Base-by-base conservation (phyloP, 1,140 invertebrate genomes). In the Drosophila ironensis region DNA sequence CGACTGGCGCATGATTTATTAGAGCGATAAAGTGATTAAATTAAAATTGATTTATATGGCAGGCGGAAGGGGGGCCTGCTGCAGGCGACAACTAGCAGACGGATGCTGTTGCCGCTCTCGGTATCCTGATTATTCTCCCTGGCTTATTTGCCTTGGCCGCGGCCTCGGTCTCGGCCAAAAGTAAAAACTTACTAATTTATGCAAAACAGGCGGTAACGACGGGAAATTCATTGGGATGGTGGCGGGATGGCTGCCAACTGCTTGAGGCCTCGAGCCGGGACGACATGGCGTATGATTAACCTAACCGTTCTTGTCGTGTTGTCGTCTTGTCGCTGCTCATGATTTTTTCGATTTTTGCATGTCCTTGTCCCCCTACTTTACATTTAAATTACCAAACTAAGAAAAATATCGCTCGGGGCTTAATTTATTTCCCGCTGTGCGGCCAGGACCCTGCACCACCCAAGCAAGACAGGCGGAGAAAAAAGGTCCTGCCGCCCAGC, bases 1-100 rank as follows among this genome's bases (percentile, higher is more conserved):
- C 42, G 63, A 37, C 48, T 35, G 66, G 59, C 47, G 33, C 48
- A 84, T 84, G 80, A 84, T 84, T 84, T 84, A 84, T 86, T 84
- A 72, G 66, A 75, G 69, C 74, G 74, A 84, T 86, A 84, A 84
- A 84, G 82, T 86, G 80, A 84, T 84, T 84, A 84, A 84, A 86
- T 84, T 84, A 72, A 86, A 84, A 84, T 84, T 86, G 80, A 84
- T 84, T 84, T 80, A 86, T 74, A 75, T 72, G 53, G 54, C 54
- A 57, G 35, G 44, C 17, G 25, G 27, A 12, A 22, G 48, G 45
- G 50, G 30, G 47, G 20, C 12, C 33, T 7, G 25, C 41, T 72
- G 44, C 28, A 40, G 42, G 30, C 51, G 28, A 46, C 57, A 66
- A 60, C 66, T 71, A 61, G 33, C 50, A 50, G 41, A 52, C 60